These are phyloP conservation scores for Channa striata DNA, from an alignment of 2,797 vertebrate species.

Conservation along the genomic window DNA sequence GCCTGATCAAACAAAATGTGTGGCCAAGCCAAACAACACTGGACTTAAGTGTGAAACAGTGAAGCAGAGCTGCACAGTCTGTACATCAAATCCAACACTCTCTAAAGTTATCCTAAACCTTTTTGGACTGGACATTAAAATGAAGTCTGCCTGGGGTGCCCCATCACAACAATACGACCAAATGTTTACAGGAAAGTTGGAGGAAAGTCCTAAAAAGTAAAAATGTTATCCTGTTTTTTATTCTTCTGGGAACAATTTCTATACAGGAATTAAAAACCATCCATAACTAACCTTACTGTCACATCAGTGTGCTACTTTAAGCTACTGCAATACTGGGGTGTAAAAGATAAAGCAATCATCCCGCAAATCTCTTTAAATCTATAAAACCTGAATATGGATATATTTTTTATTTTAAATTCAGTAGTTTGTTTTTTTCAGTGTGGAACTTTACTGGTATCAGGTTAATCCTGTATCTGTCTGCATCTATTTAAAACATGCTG, in stretches of 20 bases:
- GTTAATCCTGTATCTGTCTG: conserved; percentile 27
- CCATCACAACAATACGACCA: too few relatives aligned
- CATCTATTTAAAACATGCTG: conserved; percentile 49
- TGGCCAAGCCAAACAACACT: conserved; percentile 83
- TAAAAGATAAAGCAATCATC: too few relatives aligned
- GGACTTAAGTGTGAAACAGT: conserved; percentile 75
- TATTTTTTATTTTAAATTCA: conserved; percentile 4
- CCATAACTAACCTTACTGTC: too few relatives aligned
- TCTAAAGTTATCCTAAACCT: conserved; percentile 2
- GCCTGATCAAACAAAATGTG: conserved; percentile 80
- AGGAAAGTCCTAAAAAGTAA: too few relatives aligned
- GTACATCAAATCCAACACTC: conserved; percentile 34
- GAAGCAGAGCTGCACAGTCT: conserved; percentile 59
- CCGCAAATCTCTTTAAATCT: neutral
- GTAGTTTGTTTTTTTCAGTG: neutral
- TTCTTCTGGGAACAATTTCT: too few relatives aligned
- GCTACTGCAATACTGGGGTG: too few relatives aligned
- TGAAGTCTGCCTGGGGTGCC: neutral
- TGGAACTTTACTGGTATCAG: conserved; percentile 14
- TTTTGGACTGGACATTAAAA: neutral
- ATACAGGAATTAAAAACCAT: too few relatives aligned
- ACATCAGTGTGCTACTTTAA: too few relatives aligned
- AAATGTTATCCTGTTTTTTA: too few relatives aligned
- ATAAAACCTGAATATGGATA: neutral
- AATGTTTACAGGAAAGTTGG: too few relatives aligned